Evolutionary conservation across 2,113 vertebrate species (phyloP), one percentile per base, ranked within the genome.

Genomic region (Taurulus bubalis): DNA sequence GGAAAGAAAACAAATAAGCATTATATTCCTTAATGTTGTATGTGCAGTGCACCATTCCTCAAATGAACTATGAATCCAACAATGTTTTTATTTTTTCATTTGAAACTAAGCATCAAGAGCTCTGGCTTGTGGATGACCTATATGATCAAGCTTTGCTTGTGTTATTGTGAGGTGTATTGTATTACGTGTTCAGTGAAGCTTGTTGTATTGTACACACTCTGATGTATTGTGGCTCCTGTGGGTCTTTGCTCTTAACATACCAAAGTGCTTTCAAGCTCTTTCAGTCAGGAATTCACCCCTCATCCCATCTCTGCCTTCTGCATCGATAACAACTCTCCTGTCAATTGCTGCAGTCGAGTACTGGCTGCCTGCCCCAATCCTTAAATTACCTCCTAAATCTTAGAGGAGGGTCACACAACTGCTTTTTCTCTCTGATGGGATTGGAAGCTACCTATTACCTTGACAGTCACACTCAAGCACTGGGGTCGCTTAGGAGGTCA

Each of bases 371-470:
- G 63, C 75, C 67, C 66, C 80, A 79, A 75, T 84, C 86, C 89
- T 79, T 85, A 91, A 90, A 91, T 83, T 80, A 83, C 86, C 87
- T 77, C 69, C 75, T 89, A 85, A 90, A 90, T 90, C 89, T 87
- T 66, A 53, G 8, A 75, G 64, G 28, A 73, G 51, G 72, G 74
- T 75, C 79, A 80, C 72, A 79, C 55, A 71, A 47, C 53, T 56
- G 55, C 67, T 85, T 69, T 18, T 42, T 77, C 42, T 75, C 2
- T 74, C 53, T 64, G 53, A 89, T 80, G 73, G 82, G 38, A 87
- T 75, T 86, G 85, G 71, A 86, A 75, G 81, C 11, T 68, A 68
- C 79, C 82, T 79, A 69, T 87, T 86, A 75, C 58, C 59, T 51
- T 80, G 72, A 87, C 79, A 83, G 77, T 63, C 66, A 64, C 80